phyloP scores from a whole-genome alignment of 2,888 invertebrate genomes.

The Petrolisthes manimaculis region DNA sequence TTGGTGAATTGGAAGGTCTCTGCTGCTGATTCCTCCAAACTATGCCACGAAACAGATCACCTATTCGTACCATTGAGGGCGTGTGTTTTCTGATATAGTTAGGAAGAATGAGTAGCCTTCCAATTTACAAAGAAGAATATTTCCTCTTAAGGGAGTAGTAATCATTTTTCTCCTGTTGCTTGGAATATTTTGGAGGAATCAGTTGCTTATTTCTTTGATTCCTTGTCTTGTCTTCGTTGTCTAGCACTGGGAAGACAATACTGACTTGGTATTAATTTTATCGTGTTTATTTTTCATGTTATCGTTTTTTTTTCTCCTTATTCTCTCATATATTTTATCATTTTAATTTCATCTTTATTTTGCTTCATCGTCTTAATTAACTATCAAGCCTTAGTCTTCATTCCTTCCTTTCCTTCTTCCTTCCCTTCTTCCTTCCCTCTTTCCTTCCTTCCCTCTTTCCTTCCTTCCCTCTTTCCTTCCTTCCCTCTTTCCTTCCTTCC shows the following conservation, averaged over 20 bases:
- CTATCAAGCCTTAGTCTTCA: background rate
- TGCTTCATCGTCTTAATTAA: background rate
- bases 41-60: too few species aligned
- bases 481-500: background rate
- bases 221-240: background rate
- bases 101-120: too few species aligned
- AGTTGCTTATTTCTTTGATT: background rate
- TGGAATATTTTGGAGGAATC: too few species aligned
- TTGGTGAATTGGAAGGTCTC: too few species aligned
- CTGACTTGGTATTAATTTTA: background rate
- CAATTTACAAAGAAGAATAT: too few species aligned
- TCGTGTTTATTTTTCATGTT: slow-evolving; percentile 8
- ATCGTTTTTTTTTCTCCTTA: background rate
- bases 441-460: background rate
- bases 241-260: too few species aligned
- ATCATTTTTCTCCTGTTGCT: too few species aligned
- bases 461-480: background rate
- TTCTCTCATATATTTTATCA: background rate
- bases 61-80: too few species aligned
- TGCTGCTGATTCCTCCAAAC: too few species aligned
- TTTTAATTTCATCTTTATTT: background rate
- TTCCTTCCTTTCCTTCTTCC: background rate
- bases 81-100: too few species aligned
- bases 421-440: background rate
- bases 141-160: too few species aligned